Base-by-base conservation (phyloP, 2,113 vertebrate species). In the Pachypanchax playfairii region DNA sequence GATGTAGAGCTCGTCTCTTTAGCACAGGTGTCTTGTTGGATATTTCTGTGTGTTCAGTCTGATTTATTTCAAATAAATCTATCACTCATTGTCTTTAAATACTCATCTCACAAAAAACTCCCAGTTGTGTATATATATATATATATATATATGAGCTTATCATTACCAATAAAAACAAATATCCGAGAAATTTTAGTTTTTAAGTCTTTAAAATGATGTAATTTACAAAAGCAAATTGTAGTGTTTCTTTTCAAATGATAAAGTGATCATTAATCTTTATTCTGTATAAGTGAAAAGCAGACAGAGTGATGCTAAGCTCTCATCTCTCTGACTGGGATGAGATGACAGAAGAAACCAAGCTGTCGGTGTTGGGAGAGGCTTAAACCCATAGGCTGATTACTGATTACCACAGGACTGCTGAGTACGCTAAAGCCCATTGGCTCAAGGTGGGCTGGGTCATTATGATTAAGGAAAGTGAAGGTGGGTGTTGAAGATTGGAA, bases 361-460 rank as follows among this genome's bases (percentile, higher is more conserved):
- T 66, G 70, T 38, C 63, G 56, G 51, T 51, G 42, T 48, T 26
- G 47, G 36, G 77, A 80, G 53, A 75, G 70, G 87, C 83, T 87
- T 86, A 89, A 65, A 73, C 75, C 61, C 46, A 82, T 86, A 85
- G 87, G 85, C 87, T 89, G 87, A 90, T 88, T 87, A 87, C 85
- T 80, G 84, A 88, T 90, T 83, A 85, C 80, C 66, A 31, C 72
- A 52, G 75, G 59, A 85, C 63, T 88, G 86, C 87, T 88, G 87
- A 89, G 81, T 72, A 74, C 63, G 80, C 85, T 85, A 74, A 89
- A 89, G 78, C 70, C 65, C 39, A 62, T 42, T 42, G 81, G 83
- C 85, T 88, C 83, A 86, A 88, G 78, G 84, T 88, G 83, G 87
- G 89, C 68, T 75, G 78, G 81, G 83, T 86, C 85, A 81, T 62